A percentile compares a stretch with the other conserved stretches of the same genome.
Conservation (phyloP, 2,888 invertebrate species). For the Nomada lathburiana region DNA sequence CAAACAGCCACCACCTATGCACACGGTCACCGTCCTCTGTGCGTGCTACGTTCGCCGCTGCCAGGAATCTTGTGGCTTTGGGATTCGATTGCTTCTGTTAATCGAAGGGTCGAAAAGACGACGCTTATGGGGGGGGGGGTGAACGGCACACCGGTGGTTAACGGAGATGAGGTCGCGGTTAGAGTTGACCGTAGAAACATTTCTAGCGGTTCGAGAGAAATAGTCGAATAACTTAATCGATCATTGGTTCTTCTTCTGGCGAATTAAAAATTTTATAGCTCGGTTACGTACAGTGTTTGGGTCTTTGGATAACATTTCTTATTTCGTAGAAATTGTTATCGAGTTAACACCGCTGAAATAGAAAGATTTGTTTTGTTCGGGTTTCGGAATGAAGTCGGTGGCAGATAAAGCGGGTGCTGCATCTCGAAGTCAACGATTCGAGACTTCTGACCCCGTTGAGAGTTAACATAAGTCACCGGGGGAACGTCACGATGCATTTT, state of each 20-base stretch:
- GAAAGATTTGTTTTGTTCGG: too few relatives aligned
- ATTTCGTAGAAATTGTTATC: too few relatives aligned
- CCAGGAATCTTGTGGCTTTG: conserved; percentile 17
- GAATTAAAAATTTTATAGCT: too few relatives aligned
- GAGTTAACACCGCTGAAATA: too few relatives aligned
- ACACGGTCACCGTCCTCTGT: conserved; percentile 9
- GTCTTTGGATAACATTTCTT: too few relatives aligned
- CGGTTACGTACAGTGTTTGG: too few relatives aligned
- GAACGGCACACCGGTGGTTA: too few relatives aligned
- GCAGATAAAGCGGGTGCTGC: neutral
- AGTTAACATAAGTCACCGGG: conserved; percentile 12
- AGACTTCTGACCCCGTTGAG: conserved; percentile 27
- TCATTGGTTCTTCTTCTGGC: too few relatives aligned
- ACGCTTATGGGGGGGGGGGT: neutral
- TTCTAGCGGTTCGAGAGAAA: too few relatives aligned
- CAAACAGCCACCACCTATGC: conserved; percentile 39
- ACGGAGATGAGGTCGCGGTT: too few relatives aligned
- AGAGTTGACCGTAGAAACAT: too few relatives aligned
- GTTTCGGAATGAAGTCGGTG: neutral
- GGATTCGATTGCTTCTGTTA: conserved; percentile 20
- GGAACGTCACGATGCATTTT: conserved; percentile 25
- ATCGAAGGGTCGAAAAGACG: conserved; percentile 12
- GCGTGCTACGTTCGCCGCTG: conserved; percentile 18
- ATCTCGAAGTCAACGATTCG: conserved; percentile 26
- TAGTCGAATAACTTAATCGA: too few relatives aligned